Evolutionary conservation across 2,797 vertebrate genomes (phyloP).

Genomic region (Rhincodon typus): DNA sequence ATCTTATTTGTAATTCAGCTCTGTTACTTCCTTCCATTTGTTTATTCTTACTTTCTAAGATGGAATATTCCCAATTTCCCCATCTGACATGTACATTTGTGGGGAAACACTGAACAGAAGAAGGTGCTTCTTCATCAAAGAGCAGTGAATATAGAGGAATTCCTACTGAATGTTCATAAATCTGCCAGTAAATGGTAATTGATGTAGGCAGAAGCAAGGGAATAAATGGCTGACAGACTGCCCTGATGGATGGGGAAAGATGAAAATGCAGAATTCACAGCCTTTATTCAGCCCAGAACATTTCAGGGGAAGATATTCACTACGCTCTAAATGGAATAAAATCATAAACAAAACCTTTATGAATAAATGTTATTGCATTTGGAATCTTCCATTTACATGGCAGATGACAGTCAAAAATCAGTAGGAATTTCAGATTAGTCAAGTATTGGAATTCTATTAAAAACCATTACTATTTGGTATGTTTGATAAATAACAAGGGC

Average conservation of each 20-base stretch:
- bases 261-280: neutral
- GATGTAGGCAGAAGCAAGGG: neutral
- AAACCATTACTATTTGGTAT: neutral
- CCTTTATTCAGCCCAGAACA: neutral
- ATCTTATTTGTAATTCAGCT: neutral
- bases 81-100: neutral
- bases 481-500: neutral
- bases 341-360: neutral
- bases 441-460: neutral
- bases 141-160: neutral
- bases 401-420: neutral
- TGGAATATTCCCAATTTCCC: neutral
- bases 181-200: neutral
- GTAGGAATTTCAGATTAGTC: neutral
- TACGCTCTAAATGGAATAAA: neutral
- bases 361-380: neutral
- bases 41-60: neutral
- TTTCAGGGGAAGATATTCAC: neutral
- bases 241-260: neutral
- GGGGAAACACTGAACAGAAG: neutral
- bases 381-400: neutral
- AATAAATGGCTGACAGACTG: neutral
- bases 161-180: neutral
- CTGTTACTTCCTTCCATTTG: neutral
- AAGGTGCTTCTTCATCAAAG: neutral